Conservation (phyloP, 2,113 vertebrate species). For the Hemichromis elongatus region DNA sequence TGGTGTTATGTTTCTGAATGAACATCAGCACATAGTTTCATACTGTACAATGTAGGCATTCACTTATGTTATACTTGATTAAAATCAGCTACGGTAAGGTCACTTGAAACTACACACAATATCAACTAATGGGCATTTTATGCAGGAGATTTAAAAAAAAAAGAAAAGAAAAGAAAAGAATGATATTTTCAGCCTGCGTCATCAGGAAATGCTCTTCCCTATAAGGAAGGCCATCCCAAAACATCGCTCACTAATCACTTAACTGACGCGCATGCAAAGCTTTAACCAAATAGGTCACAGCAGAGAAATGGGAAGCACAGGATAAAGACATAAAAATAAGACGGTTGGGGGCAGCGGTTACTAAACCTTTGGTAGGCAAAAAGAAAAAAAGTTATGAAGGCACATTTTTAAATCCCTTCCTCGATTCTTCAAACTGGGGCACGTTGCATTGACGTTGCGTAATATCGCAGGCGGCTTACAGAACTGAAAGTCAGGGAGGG, state of each 20-base stretch:
- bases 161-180: neutral
- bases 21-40: slow-evolving; percentile 23
- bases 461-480: neutral
- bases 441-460: neutral
- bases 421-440: slow-evolving; percentile 48
- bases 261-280: slow-evolving; percentile 62
- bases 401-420: slow-evolving; percentile 53
- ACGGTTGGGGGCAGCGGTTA: neutral
- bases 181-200: neutral
- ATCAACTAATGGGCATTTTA: slow-evolving; percentile 17
- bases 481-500: neutral
- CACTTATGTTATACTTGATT: slow-evolving; percentile 30
- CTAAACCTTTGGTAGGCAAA: slow-evolving; percentile 58
- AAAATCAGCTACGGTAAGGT: slow-evolving; percentile 63
- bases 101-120: slow-evolving; percentile 66
- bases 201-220: slow-evolving; percentile 18
- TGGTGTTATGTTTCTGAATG: slow-evolving; percentile 29
- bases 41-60: slow-evolving; percentile 49
- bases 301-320: neutral
- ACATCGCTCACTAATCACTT: neutral
- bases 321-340: neutral
- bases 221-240: neutral
- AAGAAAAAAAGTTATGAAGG: slow-evolving; percentile 52
- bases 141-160: neutral
- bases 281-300: slow-evolving; percentile 29